Evolutionary conservation across 2,797 vertebrate species (phyloP), one percentile per base, ranked within the genome.

Genomic region (Sebastes glaucus): DNA sequence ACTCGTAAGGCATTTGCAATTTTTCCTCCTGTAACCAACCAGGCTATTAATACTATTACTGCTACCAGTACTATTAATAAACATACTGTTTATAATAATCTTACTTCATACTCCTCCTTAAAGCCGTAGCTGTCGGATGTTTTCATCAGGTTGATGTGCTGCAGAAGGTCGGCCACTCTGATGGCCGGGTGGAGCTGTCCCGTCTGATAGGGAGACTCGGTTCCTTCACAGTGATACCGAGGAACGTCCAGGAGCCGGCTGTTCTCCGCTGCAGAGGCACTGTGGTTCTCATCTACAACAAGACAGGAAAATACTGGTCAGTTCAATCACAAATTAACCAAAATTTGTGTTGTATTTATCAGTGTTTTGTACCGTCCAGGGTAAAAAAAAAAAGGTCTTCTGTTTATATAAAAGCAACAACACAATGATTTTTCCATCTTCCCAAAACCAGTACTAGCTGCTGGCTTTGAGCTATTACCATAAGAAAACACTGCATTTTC

Each of bases 61-160:
- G 38, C 38, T n/a, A 23, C 61, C 18, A n/a, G 22, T 9, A 9
- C 46, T 14, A 3, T 2, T 35, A 13, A 27, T 55, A 11, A 13
- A 25, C 46, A 32, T 28, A 65, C 60, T 59, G 74, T 46, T 83
- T 10, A 33, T 72, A 67, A 70, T 65, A 72, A 59, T 74, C 92
- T 90, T 95, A 99, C 99, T 97, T 99, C 99, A 49, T 99, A 99
- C 91, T 99, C 99, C 93, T 99, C 99, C 93, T 99, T 99, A 92
- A 99, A 99, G 89, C 99, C 99, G 80, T 99, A 99, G 95, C 99
- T 99, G 95, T 99, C 98, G 10, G 99, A 99, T 1, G 98, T 99
- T 95, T 99, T 99, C 99, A 99, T 99, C 66, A 99, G 96, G 92
- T 99, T 99, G 93, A 99, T 99, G 93, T 99, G 99, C 80, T 99